Base-by-base conservation (phyloP, 2,888 invertebrate genomes). In the Sympetrum striolatum region DNA sequence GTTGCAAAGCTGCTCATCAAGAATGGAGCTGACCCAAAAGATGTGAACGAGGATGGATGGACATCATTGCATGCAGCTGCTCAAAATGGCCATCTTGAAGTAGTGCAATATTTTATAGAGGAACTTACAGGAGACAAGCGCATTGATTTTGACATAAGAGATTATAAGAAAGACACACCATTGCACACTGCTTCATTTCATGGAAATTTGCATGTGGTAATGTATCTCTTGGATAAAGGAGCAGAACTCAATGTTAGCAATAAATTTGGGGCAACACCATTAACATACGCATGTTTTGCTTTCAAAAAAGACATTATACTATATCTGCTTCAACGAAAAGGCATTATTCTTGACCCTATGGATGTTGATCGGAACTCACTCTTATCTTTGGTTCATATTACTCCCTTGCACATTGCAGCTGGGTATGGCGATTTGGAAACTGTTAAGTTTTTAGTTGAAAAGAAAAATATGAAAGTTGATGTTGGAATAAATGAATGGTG, bases 151-250 rank as follows among this genome's bases (percentile, higher is more conserved):
- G 15, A 81, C 15, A n/a, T 81, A n/a, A 1, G 4, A 0, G 81
- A 81, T 81, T n/a, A 3, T 22, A 81, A 81, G 39, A n/a, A 25
- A 22, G 81, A 81, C 22, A 81, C 81, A 3, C 81, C 81, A n/a
- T n/a, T 81, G 12, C 81, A 81, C 39, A 81, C 81, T n/a, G 81
- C 81, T 15, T 44, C 81, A 37, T 81, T 81, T 39, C 81, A 81
- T 44, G 81, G 81, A 10, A 81, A 81, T 37, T 39, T 37, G 12
- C 4, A 81, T 44, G 81, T 81, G 37, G 81, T 81, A 6, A n/a
- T 22, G 44, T 81, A 44, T 81, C 81, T 39, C 44, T 5, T 81
- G 3, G 39, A 39, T 22, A 81, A 44, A 35, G 81, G 81, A 81
- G 81, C 81, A 81, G 6, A 37, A 15, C 44, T 81, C 15, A 44